Percentiles rank a stretch among this genome's conserved stretches.
These are phyloP conservation scores for Plotosus lineatus DNA, from an alignment of 2,113 vertebrate genomes.

Conservation along the genomic window DNA sequence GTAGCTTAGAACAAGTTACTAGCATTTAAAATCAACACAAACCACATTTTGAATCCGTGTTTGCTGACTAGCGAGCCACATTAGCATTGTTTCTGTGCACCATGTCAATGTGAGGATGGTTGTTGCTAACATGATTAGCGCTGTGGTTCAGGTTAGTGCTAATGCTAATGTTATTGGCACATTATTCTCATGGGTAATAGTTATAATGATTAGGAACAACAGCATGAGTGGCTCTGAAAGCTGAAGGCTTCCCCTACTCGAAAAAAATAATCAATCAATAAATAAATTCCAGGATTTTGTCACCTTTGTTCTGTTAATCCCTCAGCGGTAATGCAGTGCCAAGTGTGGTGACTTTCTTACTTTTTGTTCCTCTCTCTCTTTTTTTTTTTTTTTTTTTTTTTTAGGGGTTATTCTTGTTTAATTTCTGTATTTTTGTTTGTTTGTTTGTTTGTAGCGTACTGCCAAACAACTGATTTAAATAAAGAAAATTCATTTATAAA, in stretches of 20 bases:
- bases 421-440: conserved; percentile 49
- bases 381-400: conserved; percentile 27
- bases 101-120: background rate
- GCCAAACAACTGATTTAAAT: conserved; percentile 76
- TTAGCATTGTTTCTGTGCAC: background rate
- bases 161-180: background rate
- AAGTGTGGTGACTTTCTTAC: conserved; percentile 71
- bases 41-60: background rate
- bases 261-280: background rate
- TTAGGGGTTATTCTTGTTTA: conserved; percentile 62
- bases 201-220: background rate
- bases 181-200: background rate
- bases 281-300: background rate
- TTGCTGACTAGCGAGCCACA: background rate
- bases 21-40: background rate
- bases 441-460: conserved; percentile 60
- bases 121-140: background rate
- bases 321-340: conserved; percentile 71
- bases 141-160: background rate
- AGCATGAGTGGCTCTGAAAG: conserved; percentile 53
- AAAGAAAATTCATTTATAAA: conserved; percentile 76
- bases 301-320: conserved; percentile 2
- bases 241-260: conserved; percentile 58
- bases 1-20: background rate
- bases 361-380: too few species aligned